Evolutionary conservation across 2,888 invertebrate species (phyloP).

Genomic region (Limnephilus rhombicus): DNA sequence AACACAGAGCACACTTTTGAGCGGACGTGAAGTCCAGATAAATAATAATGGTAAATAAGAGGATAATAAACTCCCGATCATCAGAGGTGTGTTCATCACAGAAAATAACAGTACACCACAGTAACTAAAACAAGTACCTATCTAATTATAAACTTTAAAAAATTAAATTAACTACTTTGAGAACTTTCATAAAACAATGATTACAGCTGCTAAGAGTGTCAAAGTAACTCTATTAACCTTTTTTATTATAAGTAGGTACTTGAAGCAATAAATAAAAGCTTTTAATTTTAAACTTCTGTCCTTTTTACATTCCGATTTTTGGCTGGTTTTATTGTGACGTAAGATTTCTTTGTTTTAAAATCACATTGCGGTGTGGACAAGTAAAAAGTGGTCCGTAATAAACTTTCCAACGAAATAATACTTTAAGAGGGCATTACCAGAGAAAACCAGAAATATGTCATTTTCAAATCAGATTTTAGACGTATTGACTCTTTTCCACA

Average conservation of each 20-base stretch:
- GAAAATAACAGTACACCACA: no score
- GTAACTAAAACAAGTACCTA: no score
- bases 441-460: no score
- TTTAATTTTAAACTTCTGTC: not conserved
- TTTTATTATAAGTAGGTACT: not conserved
- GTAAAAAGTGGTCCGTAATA: not conserved
- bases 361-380: not conserved
- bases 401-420: not conserved
- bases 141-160: not conserved
- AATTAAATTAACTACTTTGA: not conserved
- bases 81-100: no score
- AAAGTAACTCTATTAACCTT: not conserved
- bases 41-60: no score
- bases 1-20: no score
- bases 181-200: not conserved
- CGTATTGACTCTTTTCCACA: no score
- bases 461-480: no score
- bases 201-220: not conserved
- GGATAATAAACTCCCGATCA: no score
- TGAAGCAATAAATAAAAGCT: not conserved
- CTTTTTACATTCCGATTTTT: not conserved
- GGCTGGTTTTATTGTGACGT: not conserved
- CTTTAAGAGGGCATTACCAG: no score
- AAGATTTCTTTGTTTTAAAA: not conserved
- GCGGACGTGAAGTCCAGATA: no score